Percentiles rank a stretch among this genome's conserved stretches.
These are phyloP conservation scores for Polydrusus pterygomalis DNA, from an alignment of 2,888 invertebrate genomes.

Conservation along the genomic window DNA sequence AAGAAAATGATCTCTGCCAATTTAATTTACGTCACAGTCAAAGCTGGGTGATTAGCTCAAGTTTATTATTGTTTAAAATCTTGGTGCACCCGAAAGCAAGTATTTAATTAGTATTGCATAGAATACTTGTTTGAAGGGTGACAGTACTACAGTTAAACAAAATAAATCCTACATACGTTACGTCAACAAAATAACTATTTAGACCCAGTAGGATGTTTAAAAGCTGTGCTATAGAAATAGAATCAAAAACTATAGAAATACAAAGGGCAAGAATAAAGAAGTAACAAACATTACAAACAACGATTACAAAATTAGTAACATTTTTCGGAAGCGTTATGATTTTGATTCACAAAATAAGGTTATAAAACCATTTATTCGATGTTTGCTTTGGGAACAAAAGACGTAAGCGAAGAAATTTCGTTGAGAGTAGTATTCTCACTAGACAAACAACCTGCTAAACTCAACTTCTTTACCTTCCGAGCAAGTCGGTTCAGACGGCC, in stretches of 20 bases:
- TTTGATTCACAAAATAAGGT: not conserved
- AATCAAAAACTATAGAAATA: not conserved
- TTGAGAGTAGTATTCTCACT: constrained; percentile 84
- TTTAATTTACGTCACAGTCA: too few relatives aligned
- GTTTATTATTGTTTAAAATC: too few relatives aligned
- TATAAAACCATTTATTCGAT: constrained; percentile 78
- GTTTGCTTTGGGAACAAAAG: constrained; percentile 88
- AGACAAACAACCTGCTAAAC: constrained; percentile 88
- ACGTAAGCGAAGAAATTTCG: constrained; percentile 92
- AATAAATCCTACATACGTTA: too few relatives aligned
- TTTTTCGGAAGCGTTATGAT: constrained; percentile 29
- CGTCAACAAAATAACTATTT: too few relatives aligned
- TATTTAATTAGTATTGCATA: too few relatives aligned
- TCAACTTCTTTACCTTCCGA: constrained; percentile 90
- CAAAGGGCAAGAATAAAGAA: constrained; percentile 22
- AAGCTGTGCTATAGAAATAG: too few relatives aligned
- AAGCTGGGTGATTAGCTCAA: too few relatives aligned
- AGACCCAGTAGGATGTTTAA: too few relatives aligned
- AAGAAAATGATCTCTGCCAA: too few relatives aligned
- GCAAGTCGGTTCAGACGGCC: constrained; percentile 84
- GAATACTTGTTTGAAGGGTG: too few relatives aligned
- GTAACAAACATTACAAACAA: constrained; percentile 6
- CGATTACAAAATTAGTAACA: constrained; percentile 7
- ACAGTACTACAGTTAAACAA: too few relatives aligned
- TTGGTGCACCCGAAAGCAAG: too few relatives aligned